phyloP scores from a whole-genome alignment of 2,888 invertebrate species.

The Endotricha flammealis region DNA sequence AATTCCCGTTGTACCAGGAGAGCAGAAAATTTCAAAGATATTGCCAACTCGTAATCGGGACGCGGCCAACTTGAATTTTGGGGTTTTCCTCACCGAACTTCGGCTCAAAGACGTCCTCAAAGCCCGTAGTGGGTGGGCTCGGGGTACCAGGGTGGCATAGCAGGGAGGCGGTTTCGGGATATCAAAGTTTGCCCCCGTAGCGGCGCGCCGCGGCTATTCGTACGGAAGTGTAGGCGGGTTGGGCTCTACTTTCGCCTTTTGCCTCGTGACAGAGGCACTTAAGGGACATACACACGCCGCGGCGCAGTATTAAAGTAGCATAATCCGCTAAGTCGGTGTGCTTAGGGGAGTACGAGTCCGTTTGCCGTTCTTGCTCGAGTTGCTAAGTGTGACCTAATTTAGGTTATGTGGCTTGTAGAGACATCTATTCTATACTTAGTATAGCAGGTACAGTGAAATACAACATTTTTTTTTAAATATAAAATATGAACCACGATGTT shows the following conservation, averaged over 20 bases:
- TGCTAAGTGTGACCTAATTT: conserved; percentile 20
- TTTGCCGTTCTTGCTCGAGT: conserved; percentile 1
- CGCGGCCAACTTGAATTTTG: conserved; percentile 68
- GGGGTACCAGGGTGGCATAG: conserved; percentile 59
- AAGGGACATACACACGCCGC: conserved; percentile 66
- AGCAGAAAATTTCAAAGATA: conserved; percentile 71
- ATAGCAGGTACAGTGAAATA: too few species aligned
- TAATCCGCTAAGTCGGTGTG: conserved; percentile 40
- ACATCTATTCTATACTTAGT: too few species aligned
- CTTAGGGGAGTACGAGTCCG: conserved; percentile 17
- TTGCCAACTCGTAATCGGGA: conserved; percentile 71
- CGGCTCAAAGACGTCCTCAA: conserved; percentile 74
- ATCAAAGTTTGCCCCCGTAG: conserved; percentile 72
- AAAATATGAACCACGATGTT: too few species aligned
- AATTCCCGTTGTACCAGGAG: conserved; percentile 43
- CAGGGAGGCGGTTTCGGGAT: conserved; percentile 56
- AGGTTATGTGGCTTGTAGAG: conserved; percentile 9
- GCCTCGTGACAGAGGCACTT: conserved; percentile 74
- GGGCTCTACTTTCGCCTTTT: conserved; percentile 72
- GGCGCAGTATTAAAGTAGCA: conserved; percentile 52
- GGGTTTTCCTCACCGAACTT: conserved; percentile 74
- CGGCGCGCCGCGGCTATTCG: conserved; percentile 57
- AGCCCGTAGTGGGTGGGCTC: conserved; percentile 64
- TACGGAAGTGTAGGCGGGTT: conserved; percentile 30
- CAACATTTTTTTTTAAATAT: too few species aligned